A percentile compares a stretch with the other conserved stretches of the same genome.
Evolutionary conservation across 2,797 vertebrate species (phyloP).

Genomic region (Chelon labrosus): DNA sequence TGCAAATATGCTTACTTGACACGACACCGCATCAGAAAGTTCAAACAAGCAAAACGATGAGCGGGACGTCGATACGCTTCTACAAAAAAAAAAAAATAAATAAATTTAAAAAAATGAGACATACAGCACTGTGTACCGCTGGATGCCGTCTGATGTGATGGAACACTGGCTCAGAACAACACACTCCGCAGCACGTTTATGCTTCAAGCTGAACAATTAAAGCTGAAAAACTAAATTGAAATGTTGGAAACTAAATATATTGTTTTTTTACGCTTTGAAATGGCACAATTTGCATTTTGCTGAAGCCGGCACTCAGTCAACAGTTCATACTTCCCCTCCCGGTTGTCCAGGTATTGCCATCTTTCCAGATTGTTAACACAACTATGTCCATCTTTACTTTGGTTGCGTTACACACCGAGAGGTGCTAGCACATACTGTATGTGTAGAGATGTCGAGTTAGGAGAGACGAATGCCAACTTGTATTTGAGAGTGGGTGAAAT

Average conservation of each 20-base stretch:
- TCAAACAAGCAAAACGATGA: constrained; percentile 5
- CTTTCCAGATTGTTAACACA: too few relatives aligned
- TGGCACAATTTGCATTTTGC: not conserved
- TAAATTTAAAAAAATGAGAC: not conserved
- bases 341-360: not conserved
- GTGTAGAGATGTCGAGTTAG: too few relatives aligned
- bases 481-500: too few relatives aligned
- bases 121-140: not conserved
- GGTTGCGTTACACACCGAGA: too few relatives aligned
- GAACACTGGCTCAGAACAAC: constrained; percentile 32
- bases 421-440: too few relatives aligned
- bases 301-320: not conserved
- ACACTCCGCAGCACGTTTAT: constrained; percentile 12
- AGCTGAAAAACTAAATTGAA: constrained; percentile 16
- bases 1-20: too few relatives aligned
- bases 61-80: not conserved
- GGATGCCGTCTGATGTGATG: constrained; percentile 36
- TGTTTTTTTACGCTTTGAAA: not conserved
- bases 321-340: not conserved
- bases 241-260: constrained; percentile 10
- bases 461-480: too few relatives aligned
- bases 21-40: not conserved
- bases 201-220: constrained; percentile 23
- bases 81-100: not conserved
- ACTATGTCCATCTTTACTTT: not conserved